These are phyloP conservation scores for Shargacucullia verbasci DNA, from an alignment of 2,888 invertebrate species.

Conservation along the genomic window DNA sequence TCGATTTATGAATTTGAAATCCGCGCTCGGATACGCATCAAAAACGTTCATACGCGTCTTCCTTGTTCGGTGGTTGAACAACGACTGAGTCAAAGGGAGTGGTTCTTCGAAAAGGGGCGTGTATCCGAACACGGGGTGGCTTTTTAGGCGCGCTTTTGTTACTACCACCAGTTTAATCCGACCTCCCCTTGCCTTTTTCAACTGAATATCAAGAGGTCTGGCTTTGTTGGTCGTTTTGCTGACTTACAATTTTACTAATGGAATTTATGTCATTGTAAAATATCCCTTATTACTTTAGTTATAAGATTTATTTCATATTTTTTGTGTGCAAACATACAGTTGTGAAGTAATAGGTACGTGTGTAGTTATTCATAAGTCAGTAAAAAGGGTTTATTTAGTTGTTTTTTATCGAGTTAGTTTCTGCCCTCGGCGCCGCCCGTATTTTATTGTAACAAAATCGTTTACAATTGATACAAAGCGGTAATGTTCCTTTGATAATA, in stretches of 20 bases:
- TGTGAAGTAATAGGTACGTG: constrained; percentile 52
- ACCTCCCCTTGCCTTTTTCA: constrained; percentile 59
- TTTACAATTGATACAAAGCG: constrained; percentile 39
- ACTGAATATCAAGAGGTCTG: constrained; percentile 49
- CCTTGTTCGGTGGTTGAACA: constrained; percentile 56
- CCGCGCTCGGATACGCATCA: constrained; percentile 37
- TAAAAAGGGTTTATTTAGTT: constrained; percentile 63
- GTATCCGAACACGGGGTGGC: constrained; percentile 73
- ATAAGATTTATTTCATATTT: constrained; percentile 44
- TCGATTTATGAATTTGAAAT: constrained; percentile 46
- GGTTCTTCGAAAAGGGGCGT: constrained; percentile 81
- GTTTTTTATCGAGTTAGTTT: constrained; percentile 63
- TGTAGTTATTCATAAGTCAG: constrained; percentile 64
- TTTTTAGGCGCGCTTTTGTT: constrained; percentile 83
- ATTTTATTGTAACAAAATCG: constrained; percentile 50
- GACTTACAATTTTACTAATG: constrained; percentile 67
- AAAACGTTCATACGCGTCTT: constrained; percentile 57
- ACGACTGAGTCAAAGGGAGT: constrained; percentile 80
- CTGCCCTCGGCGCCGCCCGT: constrained; percentile 47
- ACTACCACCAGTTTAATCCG: constrained; percentile 63
- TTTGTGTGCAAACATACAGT: constrained; percentile 37
- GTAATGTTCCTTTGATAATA: constrained; percentile 39
- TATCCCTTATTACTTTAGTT: constrained; percentile 32
- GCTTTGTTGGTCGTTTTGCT: constrained; percentile 61
- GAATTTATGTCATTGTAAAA: constrained; percentile 21